Conservation (phyloP, 2,113 vertebrate genomes). For the Petrocephalus microphthalmus region DNA sequence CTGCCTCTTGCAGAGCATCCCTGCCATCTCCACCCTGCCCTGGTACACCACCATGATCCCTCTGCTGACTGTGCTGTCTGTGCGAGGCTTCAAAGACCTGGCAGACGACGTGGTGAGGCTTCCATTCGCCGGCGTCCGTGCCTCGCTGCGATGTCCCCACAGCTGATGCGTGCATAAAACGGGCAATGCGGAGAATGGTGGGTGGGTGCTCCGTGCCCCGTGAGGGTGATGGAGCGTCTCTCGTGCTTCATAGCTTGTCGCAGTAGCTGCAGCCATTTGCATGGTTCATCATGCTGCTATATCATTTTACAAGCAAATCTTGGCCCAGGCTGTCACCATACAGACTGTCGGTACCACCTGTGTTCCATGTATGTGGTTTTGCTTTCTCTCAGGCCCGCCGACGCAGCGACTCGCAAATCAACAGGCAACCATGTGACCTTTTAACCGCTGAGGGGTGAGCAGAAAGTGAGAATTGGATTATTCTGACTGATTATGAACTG, state of each 20-base stretch:
- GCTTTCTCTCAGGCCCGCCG: slow-evolving; percentile 67
- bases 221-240: neutral
- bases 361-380: neutral
- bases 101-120: slow-evolving; percentile 76
- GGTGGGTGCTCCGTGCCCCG: neutral
- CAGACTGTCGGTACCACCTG: slow-evolving; percentile 25
- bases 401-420: slow-evolving; percentile 72
- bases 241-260: neutral
- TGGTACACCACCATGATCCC: slow-evolving; percentile 81
- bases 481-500: neutral
- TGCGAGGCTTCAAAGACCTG: slow-evolving; percentile 76
- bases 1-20: slow-evolving; percentile 40
- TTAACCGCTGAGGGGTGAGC: slow-evolving; percentile 73
- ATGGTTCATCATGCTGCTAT: slow-evolving; percentile 58
- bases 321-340: slow-evolving; percentile 51
- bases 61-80: slow-evolving; percentile 61
- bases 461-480: neutral
- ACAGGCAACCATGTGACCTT: slow-evolving; percentile 76
- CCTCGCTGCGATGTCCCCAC: neutral
- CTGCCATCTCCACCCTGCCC: slow-evolving; percentile 77
- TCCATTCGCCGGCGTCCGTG: neutral
- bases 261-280: slow-evolving; percentile 52
- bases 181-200: neutral
- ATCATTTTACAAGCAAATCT: slow-evolving; percentile 63
- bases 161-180: neutral